These are phyloP conservation scores for Phyllotis vaccarum DNA, from an alignment of 2,797 vertebrate genomes.

Conservation along the genomic window DNA sequence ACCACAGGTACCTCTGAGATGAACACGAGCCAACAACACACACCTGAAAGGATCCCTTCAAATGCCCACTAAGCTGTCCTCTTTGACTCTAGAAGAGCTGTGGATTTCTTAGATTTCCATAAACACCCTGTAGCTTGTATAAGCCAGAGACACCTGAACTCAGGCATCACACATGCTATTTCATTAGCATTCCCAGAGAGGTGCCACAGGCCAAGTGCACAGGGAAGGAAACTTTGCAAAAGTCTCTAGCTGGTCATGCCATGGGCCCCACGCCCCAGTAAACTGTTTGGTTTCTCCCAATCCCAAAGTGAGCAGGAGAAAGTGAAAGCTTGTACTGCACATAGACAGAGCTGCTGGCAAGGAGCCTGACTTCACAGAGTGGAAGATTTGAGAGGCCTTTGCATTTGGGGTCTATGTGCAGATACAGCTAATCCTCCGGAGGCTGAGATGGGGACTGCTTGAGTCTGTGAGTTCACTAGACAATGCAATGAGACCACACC, in stretches of 20 bases:
- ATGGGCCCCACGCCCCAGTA: not conserved
- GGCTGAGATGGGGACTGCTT: not conserved
- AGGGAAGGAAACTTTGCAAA: not conserved
- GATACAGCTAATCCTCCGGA: not conserved
- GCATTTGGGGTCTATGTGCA: slow-evolving; percentile 27
- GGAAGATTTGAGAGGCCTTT: not conserved
- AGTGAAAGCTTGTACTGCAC: not conserved
- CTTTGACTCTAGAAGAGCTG: not conserved
- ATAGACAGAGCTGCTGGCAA: not conserved
- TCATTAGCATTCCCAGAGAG: not conserved
- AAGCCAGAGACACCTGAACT: not conserved
- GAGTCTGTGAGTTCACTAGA: not conserved
- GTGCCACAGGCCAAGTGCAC: no score
- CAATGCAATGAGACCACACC: not conserved
- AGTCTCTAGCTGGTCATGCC: not conserved
- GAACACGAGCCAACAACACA: not conserved
- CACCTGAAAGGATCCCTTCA: not conserved
- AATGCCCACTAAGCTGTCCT: not conserved
- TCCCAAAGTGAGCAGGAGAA: slow-evolving; percentile 24
- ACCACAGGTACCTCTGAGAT: not conserved
- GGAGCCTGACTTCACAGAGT: slow-evolving; percentile 3
- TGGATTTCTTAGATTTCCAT: not conserved
- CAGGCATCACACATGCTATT: not conserved
- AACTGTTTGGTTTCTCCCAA: slow-evolving; percentile 8
- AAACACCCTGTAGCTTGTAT: not conserved